Conservation (phyloP, 2,113 vertebrate genomes). For the Otus sunia region DNA sequence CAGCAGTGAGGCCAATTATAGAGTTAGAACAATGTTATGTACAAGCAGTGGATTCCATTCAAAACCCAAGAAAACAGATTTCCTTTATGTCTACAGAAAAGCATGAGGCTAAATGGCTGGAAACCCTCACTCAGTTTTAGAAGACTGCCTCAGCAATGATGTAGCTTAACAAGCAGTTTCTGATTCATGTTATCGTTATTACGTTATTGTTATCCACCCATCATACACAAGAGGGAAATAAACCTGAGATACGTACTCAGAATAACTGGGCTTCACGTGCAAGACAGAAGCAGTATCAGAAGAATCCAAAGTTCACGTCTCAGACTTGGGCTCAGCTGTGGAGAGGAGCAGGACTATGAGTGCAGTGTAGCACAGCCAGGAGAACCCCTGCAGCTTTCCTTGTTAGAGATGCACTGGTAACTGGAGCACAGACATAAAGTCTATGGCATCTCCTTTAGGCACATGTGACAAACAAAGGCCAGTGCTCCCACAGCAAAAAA, state of each 20-base stretch:
- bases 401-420: background rate
- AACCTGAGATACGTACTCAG: background rate
- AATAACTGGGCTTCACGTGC: background rate
- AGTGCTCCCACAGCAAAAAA: background rate
- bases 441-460: background rate
- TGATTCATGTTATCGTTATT: background rate
- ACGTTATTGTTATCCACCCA: background rate
- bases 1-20: background rate
- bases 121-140: background rate
- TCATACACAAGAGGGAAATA: background rate
- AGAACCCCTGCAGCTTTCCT: background rate
- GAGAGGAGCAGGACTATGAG: accelerated
- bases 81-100: background rate
- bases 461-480: background rate
- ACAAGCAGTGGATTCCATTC: background rate
- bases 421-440: background rate
- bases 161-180: background rate
- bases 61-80: background rate
- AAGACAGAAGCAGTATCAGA: background rate
- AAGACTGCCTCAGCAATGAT: background rate
- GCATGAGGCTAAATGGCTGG: background rate
- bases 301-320: background rate
- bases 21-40: background rate
- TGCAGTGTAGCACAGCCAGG: background rate
- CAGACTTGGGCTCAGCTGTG: background rate